Conservation (phyloP, 2,797 vertebrate species). For the Onychomys arenicola region DNA sequence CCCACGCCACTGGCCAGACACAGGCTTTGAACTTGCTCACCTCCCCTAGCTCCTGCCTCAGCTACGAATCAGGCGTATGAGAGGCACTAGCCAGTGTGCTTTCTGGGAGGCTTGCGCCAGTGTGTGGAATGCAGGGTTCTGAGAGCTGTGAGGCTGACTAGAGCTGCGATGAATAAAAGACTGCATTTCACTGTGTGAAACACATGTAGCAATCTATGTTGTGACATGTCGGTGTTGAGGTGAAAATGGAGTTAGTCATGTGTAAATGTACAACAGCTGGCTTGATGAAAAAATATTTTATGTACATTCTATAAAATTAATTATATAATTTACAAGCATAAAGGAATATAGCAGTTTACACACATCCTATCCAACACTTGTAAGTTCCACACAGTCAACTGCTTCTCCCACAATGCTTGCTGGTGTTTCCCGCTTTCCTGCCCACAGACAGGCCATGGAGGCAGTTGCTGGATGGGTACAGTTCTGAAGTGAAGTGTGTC, state of each 20-base stretch:
- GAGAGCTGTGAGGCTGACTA: neutral
- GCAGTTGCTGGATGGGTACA: fast-evolving
- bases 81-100: neutral
- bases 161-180: neutral
- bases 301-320: neutral
- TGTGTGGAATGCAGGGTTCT: neutral
- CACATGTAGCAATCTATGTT: neutral
- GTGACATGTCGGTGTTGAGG: neutral
- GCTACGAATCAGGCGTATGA: neutral
- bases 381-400: neutral
- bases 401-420: neutral
- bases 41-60: neutral
- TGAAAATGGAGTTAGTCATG: neutral
- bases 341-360: neutral
- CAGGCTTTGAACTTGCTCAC: neutral
- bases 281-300: neutral
- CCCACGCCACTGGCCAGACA: neutral
- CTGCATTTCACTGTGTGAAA: neutral
- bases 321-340: neutral
- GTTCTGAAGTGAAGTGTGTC: neutral
- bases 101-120: neutral
- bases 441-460: neutral
- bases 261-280: neutral
- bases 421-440: neutral
- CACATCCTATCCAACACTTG: neutral